These are phyloP conservation scores for Hydropsyche betteni DNA, from an alignment of 2,888 invertebrate genomes.

Conservation along the genomic window DNA sequence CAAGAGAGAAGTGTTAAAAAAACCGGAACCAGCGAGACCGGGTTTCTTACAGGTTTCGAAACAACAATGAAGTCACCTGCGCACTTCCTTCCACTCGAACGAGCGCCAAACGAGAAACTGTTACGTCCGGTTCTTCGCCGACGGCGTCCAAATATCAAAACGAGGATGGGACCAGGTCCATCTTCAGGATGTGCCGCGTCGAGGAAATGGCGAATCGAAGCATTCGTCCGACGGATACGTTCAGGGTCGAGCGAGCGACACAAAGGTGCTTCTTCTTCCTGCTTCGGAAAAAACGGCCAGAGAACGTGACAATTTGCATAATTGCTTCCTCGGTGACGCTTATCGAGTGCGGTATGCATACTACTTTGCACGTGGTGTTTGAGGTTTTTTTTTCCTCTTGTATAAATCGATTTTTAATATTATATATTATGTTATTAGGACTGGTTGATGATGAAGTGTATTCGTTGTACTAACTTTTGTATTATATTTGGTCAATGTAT, in stretches of 20 bases:
- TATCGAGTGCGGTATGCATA: not conserved
- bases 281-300: slow-evolving; percentile 43
- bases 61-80: slow-evolving; percentile 47
- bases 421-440: too few relatives aligned
- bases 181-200: not conserved
- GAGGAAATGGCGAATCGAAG: not conserved
- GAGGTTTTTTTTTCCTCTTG: not conserved
- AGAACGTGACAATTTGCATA: slow-evolving; percentile 42
- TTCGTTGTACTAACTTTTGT: too few relatives aligned
- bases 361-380: not conserved
- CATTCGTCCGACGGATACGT: slow-evolving; percentile 41
- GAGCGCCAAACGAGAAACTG: slow-evolving; percentile 40
- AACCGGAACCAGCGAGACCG: slow-evolving; percentile 37
- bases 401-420: too few relatives aligned
- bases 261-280: slow-evolving; percentile 51
- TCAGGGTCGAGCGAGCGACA: slow-evolving; percentile 47
- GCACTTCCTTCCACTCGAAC: slow-evolving; percentile 46
- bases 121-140: slow-evolving; percentile 45
- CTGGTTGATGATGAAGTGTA: too few relatives aligned
- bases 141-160: not conserved
- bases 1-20: slow-evolving; percentile 12
- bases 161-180: not conserved
- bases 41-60: slow-evolving; percentile 36
- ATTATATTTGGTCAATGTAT: too few relatives aligned
- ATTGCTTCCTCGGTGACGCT: slow-evolving; percentile 44